A percentile compares a stretch with the other conserved stretches of the same genome.
phyloP scores from a whole-genome alignment of 2,113 vertebrate genomes.

The Dipodomys ordii region DNA sequence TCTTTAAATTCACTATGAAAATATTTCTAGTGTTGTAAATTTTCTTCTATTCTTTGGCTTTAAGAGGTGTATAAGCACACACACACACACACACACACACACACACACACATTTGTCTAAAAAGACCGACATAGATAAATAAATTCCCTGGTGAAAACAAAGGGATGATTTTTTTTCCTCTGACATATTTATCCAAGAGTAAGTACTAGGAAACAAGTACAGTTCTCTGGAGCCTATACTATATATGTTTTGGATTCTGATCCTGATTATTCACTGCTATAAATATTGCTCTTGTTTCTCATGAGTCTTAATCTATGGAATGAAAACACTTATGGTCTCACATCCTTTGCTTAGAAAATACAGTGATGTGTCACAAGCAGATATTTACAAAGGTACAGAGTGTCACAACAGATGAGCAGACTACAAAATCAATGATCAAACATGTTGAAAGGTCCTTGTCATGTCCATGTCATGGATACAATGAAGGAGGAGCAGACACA shows the following conservation, averaged over 20 bases:
- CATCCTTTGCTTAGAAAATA: neutral
- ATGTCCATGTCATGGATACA: neutral
- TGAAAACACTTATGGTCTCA: neutral
- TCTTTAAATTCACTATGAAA: neutral
- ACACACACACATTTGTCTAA: neutral
- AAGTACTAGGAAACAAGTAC: neutral
- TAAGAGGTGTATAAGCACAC: neutral
- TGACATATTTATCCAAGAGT: neutral
- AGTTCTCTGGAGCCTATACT: neutral
- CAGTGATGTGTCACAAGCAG: neutral
- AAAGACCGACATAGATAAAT: conserved; percentile 26
- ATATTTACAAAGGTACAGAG: neutral
- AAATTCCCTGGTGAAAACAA: neutral
- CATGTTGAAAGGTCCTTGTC: neutral
- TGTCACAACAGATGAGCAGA: neutral
- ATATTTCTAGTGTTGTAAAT: neutral
- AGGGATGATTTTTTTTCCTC: conserved; percentile 16
- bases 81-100: no score
- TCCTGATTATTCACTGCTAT: conserved; percentile 25
- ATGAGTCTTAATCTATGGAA: neutral
- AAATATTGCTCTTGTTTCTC: conserved; percentile 13
- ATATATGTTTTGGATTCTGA: neutral
- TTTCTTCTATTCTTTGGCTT: neutral
- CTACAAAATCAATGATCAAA: neutral
- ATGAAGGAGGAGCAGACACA: neutral